Evolutionary conservation across 2,113 vertebrate species (phyloP).

Genomic region (Hoplias malabaricus): DNA sequence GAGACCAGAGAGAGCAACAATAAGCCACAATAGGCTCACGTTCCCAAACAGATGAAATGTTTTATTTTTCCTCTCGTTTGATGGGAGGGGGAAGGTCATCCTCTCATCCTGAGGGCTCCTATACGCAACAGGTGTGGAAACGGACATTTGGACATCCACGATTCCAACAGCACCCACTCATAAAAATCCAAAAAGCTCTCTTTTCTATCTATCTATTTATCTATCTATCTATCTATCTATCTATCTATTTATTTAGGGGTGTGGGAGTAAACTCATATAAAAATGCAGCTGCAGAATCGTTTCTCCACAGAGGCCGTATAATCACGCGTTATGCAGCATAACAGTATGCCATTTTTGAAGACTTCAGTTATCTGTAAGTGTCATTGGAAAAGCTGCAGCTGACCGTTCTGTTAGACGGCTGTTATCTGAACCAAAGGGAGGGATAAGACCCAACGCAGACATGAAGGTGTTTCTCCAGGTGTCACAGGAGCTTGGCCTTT

Average conservation of each 20-base stretch:
- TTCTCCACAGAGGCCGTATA: not conserved
- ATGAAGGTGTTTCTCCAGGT: not conserved
- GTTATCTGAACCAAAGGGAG: not conserved
- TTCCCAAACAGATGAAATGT: not conserved
- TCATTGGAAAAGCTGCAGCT: not conserved
- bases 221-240: too few species aligned
- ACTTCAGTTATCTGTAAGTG: not conserved
- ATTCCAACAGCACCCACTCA: too few species aligned
- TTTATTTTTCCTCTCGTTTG: not conserved
- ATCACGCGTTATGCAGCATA: not conserved
- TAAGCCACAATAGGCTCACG: conserved; percentile 5
- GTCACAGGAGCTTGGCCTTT: not conserved
- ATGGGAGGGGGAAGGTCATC: not conserved
- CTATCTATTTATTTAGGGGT: too few species aligned
- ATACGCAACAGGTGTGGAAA: too few species aligned
- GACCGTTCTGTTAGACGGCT: not conserved
- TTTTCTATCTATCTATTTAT: too few species aligned
- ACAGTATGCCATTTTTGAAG: not conserved
- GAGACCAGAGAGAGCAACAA: conserved; percentile 1
- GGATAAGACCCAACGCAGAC: not conserved
- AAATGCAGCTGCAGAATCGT: too few species aligned
- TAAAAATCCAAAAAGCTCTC: too few species aligned
- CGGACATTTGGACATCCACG: too few species aligned
- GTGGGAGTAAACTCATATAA: too few species aligned
- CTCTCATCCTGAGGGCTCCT: too few species aligned